Evolutionary conservation across 2,113 vertebrate genomes (phyloP).

Genomic region (Erinaceus europaeus): DNA sequence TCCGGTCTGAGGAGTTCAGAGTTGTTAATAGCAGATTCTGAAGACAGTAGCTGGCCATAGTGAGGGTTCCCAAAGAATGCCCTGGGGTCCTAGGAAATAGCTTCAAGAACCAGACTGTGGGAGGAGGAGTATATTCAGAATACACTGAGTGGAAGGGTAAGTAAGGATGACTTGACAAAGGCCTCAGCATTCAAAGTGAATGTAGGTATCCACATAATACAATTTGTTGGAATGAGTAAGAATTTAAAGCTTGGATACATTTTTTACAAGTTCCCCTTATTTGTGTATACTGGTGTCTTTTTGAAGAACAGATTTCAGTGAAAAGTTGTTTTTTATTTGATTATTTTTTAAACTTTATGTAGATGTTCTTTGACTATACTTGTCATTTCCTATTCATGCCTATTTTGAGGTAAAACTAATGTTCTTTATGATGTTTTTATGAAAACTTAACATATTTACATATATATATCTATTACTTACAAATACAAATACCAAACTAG

Average conservation of each 20-base stretch:
- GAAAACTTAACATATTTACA: neutral
- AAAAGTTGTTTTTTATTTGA: neutral
- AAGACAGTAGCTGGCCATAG: neutral
- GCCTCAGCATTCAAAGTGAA: neutral
- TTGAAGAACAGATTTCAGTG: neutral
- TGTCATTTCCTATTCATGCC: conserved; percentile 23
- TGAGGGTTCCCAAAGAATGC: neutral
- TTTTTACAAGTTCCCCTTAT: neutral
- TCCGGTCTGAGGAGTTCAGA: neutral
- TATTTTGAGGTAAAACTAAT: conserved; percentile 20
- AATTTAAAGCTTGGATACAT: neutral
- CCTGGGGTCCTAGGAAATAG: neutral
- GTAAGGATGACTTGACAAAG: neutral
- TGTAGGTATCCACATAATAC: neutral
- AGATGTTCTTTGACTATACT: neutral
- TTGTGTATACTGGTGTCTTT: neutral
- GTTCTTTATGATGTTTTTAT: neutral
- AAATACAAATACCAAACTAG: neutral
- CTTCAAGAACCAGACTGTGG: neutral
- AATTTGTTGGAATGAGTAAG: neutral
- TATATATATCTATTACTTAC: neutral
- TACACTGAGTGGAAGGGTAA: neutral
- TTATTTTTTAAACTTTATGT: neutral
- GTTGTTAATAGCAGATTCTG: neutral
- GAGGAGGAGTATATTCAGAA: neutral